These are phyloP conservation scores for Ciconia maguari DNA, from an alignment of 2,113 vertebrate species.

Conservation along the genomic window DNA sequence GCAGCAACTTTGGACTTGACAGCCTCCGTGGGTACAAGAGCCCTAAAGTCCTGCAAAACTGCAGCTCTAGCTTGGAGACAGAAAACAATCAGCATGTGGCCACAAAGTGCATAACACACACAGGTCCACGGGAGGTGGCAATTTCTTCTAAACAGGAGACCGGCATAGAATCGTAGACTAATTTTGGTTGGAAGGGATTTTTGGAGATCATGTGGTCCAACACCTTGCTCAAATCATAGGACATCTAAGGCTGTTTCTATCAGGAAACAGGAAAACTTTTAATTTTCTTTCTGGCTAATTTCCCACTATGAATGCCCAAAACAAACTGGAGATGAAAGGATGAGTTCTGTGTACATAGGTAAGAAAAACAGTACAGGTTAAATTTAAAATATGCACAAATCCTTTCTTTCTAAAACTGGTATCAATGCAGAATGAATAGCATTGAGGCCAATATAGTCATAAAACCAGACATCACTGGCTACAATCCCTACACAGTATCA, in stretches of 20 bases:
- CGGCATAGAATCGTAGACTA: not conserved
- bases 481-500: not conserved
- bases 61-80: not conserved
- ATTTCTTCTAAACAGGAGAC: not conserved
- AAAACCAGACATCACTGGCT: not conserved
- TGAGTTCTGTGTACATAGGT: not conserved
- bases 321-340: not conserved
- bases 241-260: not conserved
- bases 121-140: not conserved
- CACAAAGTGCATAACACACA: not conserved
- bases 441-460: not conserved
- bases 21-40: not conserved
- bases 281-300: not conserved
- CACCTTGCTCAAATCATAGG: not conserved
- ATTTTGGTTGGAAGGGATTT: not conserved
- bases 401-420: not conserved
- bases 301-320: not conserved
- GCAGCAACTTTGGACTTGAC: not conserved
- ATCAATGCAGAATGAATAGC: not conserved
- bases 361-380: not conserved
- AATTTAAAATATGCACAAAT: not conserved
- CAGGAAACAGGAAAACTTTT: not conserved
- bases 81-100: not conserved
- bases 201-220: not conserved
- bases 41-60: not conserved